Percentiles rank a stretch among this genome's conserved stretches.
Evolutionary conservation across 2,888 invertebrate genomes (phyloP).

Genomic region (Tipula vernalis): DNA sequence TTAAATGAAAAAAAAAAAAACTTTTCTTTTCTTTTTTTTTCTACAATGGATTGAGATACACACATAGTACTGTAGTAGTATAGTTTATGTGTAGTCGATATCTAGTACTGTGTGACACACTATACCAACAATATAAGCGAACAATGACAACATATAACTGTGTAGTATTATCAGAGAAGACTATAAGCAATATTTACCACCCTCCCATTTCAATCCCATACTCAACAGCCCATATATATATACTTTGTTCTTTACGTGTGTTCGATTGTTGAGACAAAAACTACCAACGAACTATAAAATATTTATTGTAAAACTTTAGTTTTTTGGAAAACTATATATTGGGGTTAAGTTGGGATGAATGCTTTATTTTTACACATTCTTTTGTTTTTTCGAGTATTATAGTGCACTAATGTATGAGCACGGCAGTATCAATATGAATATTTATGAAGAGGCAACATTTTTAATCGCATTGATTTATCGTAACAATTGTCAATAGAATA

Average conservation of each 20-base stretch:
- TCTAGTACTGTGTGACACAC: neutral
- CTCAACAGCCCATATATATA: neutral
- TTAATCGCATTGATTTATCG: neutral
- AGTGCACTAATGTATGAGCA: neutral
- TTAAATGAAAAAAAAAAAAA: neutral
- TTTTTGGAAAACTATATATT: neutral
- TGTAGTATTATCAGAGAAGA: neutral
- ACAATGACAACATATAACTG: neutral
- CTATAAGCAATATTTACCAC: neutral
- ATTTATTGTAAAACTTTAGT: neutral
- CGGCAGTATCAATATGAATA: neutral
- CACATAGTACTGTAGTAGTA: neutral
- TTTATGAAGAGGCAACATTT: neutral
- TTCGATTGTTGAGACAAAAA: neutral
- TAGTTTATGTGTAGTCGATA: neutral
- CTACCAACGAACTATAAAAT: neutral
- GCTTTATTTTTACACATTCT: neutral
- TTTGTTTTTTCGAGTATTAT: neutral
- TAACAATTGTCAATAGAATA: neutral
- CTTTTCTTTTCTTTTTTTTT: neutral
- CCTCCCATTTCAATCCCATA: neutral
- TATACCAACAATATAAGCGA: neutral
- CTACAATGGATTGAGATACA: neutral
- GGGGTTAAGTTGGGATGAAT: constrained; percentile 4
- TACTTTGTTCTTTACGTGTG: neutral